phyloP scores from a whole-genome alignment of 2,797 vertebrate genomes.

The Oophaga sylvatica region DNA sequence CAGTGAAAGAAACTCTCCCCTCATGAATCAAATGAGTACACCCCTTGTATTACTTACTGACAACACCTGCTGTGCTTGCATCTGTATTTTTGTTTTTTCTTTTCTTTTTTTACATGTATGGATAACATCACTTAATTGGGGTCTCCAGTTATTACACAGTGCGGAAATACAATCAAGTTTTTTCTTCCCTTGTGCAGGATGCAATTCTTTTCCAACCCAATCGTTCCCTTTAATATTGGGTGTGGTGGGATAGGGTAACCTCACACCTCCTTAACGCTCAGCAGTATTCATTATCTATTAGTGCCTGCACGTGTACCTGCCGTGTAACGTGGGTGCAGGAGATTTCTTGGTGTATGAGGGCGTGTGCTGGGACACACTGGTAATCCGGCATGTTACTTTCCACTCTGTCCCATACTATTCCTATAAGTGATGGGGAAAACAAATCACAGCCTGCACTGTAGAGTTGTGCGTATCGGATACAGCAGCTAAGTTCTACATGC shows the following conservation, averaged over 20 bases:
- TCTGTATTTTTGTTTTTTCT: neutral
- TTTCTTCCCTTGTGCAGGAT: neutral
- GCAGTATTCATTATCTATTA: neutral
- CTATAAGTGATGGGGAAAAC: neutral
- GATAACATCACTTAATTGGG: too few species aligned
- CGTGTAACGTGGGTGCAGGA: neutral
- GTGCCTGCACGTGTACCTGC: neutral
- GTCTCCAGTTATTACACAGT: too few species aligned
- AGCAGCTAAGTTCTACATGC: neutral
- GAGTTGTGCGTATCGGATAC: neutral
- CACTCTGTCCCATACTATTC: neutral
- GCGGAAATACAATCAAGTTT: too few species aligned
- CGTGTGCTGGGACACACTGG: neutral
- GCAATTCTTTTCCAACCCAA: neutral
- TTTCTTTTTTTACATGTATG: too few species aligned
- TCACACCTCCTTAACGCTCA: neutral
- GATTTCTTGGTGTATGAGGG: neutral
- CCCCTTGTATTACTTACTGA: neutral
- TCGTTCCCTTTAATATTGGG: neutral
- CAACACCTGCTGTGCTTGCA: neutral
- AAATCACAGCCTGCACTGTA: neutral
- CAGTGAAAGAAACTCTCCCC: neutral
- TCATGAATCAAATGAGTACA: neutral
- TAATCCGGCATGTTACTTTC: neutral
- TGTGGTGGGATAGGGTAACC: neutral